A percentile compares a stretch with the other conserved stretches of the same genome.
These are phyloP conservation scores for Chroicocephalus ridibundus DNA, from an alignment of 2,113 vertebrate genomes.

Conservation along the genomic window DNA sequence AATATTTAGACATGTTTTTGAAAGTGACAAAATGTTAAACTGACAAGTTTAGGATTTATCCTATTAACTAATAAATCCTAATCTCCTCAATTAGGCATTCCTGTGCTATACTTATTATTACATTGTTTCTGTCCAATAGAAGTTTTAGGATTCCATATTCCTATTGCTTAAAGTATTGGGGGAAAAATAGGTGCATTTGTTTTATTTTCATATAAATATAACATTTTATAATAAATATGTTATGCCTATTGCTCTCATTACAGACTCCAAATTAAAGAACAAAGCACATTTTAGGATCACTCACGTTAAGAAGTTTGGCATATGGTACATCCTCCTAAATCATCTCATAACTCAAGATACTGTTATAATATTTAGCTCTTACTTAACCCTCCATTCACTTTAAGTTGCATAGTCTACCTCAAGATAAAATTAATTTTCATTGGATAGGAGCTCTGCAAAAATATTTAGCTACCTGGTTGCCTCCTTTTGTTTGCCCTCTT, in stretches of 20 bases:
- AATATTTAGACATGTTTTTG: neutral
- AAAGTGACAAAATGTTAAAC: neutral
- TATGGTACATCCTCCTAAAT: neutral
- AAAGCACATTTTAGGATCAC: neutral
- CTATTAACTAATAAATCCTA: neutral
- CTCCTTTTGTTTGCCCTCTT: conserved; percentile 51
- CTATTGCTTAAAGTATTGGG: neutral
- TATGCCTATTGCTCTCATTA: neutral
- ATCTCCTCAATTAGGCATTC: neutral
- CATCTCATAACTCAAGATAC: neutral
- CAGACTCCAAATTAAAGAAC: neutral
- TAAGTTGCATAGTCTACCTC: neutral
- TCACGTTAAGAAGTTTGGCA: neutral
- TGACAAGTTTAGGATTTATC: neutral
- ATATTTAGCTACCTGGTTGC: conserved; percentile 37
- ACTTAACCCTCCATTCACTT: neutral
- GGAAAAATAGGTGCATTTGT: neutral
- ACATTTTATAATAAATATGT: neutral
- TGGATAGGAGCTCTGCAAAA: conserved; percentile 27
- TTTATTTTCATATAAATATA: neutral
- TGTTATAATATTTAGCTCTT: neutral
- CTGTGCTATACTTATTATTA: neutral
- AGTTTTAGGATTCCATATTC: neutral
- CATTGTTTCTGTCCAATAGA: neutral
- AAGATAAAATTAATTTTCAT: conserved; percentile 34